Evolutionary conservation across 64 coral and sea anemone genomes (phyloP).

Genomic region (Trachythela sp.): DNA sequence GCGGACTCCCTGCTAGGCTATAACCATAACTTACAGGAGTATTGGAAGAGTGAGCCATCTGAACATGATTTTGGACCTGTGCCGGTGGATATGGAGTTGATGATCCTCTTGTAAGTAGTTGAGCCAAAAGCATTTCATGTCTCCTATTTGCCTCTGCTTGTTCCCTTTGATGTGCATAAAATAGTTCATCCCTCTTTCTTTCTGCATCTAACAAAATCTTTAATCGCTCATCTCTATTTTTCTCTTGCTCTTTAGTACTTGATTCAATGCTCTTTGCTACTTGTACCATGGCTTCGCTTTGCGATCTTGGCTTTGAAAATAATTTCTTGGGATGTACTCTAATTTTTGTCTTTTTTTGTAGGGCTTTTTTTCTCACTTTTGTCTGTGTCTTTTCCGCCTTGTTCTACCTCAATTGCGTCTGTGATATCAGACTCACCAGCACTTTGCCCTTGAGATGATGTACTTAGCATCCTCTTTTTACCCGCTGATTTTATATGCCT

Average conservation of each 20-base stretch:
- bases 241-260: constrained; percentile 48
- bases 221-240: constrained; percentile 50
- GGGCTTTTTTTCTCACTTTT: constrained; percentile 22
- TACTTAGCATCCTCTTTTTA: background rate
- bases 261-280: constrained; percentile 60
- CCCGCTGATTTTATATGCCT: constrained; percentile 24
- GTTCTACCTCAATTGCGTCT: constrained; percentile 32
- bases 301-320: constrained; percentile 36
- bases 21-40: background rate
- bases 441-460: constrained; percentile 5
- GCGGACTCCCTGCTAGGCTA: background rate
- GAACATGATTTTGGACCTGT: background rate
- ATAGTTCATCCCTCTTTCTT: constrained; percentile 50
- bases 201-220: constrained; percentile 48
- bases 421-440: constrained; percentile 11
- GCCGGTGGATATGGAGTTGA: background rate
- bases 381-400: constrained; percentile 24
- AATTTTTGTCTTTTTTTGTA: constrained; percentile 33
- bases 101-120: background rate
- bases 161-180: constrained; percentile 53
- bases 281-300: constrained; percentile 53
- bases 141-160: constrained; percentile 48
- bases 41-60: background rate
- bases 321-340: constrained; percentile 35
- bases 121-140: constrained; percentile 9